A percentile compares a stretch with the other conserved stretches of the same genome.
Conservation (phyloP, 2,113 vertebrate species). For the Jacana jacana region DNA sequence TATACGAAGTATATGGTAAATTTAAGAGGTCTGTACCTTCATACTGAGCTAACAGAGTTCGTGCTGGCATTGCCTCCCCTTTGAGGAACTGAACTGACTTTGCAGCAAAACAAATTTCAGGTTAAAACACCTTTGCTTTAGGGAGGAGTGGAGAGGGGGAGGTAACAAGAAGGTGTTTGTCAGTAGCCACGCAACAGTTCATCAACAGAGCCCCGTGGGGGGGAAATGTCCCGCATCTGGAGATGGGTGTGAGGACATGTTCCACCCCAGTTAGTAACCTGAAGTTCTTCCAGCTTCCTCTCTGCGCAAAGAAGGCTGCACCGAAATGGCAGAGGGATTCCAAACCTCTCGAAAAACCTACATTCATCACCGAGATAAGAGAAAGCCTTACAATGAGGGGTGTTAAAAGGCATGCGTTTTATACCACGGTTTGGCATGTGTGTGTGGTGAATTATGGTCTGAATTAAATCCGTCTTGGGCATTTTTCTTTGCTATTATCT, state of each 20-base stretch:
- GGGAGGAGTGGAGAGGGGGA: neutral
- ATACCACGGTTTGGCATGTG: neutral
- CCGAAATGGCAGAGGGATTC: neutral
- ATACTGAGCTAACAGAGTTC: neutral
- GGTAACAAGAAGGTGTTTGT: neutral
- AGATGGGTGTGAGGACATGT: neutral
- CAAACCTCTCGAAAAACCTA: neutral
- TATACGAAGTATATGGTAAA: neutral
- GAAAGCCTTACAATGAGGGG: neutral
- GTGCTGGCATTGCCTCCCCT: neutral
- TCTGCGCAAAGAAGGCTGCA: neutral
- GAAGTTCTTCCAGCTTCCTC: constrained; percentile 15
- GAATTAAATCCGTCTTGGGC: neutral
- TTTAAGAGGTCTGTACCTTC: neutral
- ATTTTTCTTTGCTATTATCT: constrained; percentile 40
- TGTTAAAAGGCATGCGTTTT: neutral
- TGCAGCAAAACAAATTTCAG: neutral
- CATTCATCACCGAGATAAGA: constrained; percentile 17
- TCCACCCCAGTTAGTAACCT: neutral
- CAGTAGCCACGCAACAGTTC: neutral
- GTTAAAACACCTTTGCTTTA: neutral
- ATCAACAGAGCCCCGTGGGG: neutral
- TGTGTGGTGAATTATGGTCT: neutral
- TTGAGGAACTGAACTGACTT: neutral
- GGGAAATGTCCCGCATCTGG: neutral